These are phyloP conservation scores for Altica lythri DNA, from an alignment of 2,888 invertebrate genomes.

Conservation along the genomic window DNA sequence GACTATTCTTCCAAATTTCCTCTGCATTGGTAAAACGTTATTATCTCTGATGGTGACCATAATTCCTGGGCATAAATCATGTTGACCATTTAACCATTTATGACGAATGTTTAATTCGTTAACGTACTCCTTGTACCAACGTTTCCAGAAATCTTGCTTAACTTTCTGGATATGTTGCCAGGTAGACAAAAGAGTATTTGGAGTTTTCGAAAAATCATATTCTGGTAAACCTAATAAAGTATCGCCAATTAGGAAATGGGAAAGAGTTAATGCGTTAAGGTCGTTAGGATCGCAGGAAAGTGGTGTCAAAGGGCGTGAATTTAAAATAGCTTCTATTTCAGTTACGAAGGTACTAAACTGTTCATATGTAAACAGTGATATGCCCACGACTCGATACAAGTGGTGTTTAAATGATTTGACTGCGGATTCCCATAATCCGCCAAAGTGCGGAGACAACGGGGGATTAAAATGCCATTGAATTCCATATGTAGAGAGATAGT, in stretches of 20 bases:
- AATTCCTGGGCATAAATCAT: not conserved
- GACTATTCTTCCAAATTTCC: not conserved
- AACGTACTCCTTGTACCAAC: conserved; percentile 39
- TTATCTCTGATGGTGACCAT: not conserved
- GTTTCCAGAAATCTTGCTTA: conserved; percentile 36
- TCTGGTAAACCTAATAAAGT: conserved; percentile 36
- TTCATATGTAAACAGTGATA: not conserved
- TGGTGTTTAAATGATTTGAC: conserved; percentile 15
- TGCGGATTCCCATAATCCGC: conserved; percentile 15
- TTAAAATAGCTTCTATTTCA: conserved; percentile 11
- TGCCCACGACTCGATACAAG: not conserved
- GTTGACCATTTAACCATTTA: conserved; percentile 23
- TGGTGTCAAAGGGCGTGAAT: conserved; percentile 11
- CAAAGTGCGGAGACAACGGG: conserved; percentile 11
- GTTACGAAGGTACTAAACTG: conserved; percentile 1
- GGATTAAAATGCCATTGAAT: conserved; percentile 17
- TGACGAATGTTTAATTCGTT: conserved; percentile 30
- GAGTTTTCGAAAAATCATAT: conserved; percentile 26
- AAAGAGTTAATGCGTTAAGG: conserved; percentile 38
- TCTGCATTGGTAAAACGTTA: not conserved
- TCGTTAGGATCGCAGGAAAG: conserved; percentile 38
- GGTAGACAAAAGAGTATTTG: conserved; percentile 24
- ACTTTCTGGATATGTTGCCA: conserved; percentile 38
- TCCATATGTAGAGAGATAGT: conserved; percentile 4
- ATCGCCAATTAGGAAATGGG: conserved; percentile 43